phyloP scores from a whole-genome alignment of 2,888 invertebrate genomes.

The Mythimna albipuncta region DNA sequence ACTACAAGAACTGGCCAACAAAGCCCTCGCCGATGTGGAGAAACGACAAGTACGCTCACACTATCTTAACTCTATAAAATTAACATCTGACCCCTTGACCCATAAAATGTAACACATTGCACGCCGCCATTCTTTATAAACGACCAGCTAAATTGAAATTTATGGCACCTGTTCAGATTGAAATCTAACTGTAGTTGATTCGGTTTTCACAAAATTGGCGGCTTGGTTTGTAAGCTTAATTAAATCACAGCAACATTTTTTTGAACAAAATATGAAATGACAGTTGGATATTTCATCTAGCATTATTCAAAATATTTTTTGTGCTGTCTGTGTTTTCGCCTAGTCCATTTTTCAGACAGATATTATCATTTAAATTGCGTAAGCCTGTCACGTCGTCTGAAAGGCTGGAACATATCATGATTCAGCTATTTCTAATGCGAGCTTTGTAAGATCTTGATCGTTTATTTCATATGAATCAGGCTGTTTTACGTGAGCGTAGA shows the following conservation, averaged over 20 bases:
- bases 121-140: slow-evolving; percentile 32
- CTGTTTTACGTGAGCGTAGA: slow-evolving; percentile 81
- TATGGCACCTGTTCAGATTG: slow-evolving; percentile 56
- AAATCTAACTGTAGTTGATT: slow-evolving; percentile 47
- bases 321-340: slow-evolving; percentile 58
- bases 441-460: slow-evolving; percentile 33
- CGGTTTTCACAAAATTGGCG: slow-evolving; percentile 30
- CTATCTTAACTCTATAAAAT: slow-evolving; percentile 36
- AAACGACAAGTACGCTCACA: slow-evolving; percentile 79
- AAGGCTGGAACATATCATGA: slow-evolving; percentile 39
- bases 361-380: slow-evolving; percentile 70
- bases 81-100: slow-evolving; percentile 46
- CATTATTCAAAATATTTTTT: slow-evolving; percentile 41
- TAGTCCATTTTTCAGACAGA: slow-evolving; percentile 61
- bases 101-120: slow-evolving; percentile 38
- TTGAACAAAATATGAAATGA: slow-evolving; percentile 18
- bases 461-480: slow-evolving; percentile 67
- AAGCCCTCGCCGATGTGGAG: slow-evolving; percentile 82
- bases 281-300: slow-evolving; percentile 16
- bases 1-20: slow-evolving; percentile 80
- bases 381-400: slow-evolving; percentile 47
- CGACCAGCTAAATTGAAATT: slow-evolving; percentile 60
- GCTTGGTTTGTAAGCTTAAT: slow-evolving; percentile 27
- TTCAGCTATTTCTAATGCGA: slow-evolving; percentile 49
- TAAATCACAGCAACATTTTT: slow-evolving; percentile 32